Evolutionary conservation across 2,113 vertebrate species (phyloP).

Genomic region (Brienomyrus longianalis): DNA sequence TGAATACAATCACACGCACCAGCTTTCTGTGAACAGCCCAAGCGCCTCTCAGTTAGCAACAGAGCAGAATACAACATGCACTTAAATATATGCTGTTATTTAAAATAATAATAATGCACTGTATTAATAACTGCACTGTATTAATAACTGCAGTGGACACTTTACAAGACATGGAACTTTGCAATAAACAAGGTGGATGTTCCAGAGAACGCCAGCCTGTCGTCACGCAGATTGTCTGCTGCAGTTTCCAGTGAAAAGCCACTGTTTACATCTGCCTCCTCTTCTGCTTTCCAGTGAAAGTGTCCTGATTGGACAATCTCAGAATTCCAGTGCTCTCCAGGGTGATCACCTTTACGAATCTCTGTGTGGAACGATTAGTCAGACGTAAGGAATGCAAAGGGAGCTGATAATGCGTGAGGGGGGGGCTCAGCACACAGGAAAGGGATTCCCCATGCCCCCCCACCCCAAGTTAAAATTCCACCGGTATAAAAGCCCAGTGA

Average conservation of each 20-base stretch:
- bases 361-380: not conserved
- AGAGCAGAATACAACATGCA: not conserved
- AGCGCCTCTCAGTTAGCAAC: not conserved
- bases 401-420: not conserved
- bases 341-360: too few species aligned
- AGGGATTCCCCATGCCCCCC: not conserved
- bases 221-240: not conserved
- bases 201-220: not conserved
- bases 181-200: not conserved
- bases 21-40: not conserved
- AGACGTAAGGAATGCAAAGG: conserved; percentile 1
- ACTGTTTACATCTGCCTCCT: not conserved
- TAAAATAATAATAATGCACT: not conserved
- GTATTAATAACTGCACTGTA: not conserved
- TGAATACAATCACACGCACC: not conserved
- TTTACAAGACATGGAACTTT: not conserved
- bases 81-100: not conserved
- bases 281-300: not conserved
- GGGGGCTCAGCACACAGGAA: not conserved
- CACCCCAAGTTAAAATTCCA: not conserved
- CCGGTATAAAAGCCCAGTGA: not conserved
- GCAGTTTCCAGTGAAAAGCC: not conserved
- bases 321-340: not conserved
- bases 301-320: not conserved
- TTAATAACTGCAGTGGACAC: not conserved